These are phyloP conservation scores for Ciconia nigra DNA, from an alignment of 2,797 vertebrate species.

Conservation along the genomic window DNA sequence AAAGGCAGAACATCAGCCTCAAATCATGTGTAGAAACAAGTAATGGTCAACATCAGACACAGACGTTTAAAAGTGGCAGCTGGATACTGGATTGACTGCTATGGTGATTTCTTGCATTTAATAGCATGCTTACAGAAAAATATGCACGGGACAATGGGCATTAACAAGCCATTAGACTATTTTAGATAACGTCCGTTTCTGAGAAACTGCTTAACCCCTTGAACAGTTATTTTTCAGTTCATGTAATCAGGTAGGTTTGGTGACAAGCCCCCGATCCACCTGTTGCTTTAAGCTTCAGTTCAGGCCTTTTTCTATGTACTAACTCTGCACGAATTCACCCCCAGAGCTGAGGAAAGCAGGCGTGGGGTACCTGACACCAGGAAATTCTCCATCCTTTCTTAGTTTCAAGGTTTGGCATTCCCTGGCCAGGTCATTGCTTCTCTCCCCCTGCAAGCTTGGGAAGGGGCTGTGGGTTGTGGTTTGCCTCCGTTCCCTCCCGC, in stretches of 20 bases:
- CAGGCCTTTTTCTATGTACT: background rate
- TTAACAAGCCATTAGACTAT: background rate
- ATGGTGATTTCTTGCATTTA: background rate
- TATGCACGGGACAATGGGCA: rapidly evolving
- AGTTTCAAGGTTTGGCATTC: background rate
- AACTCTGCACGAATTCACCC: background rate
- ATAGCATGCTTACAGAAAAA: background rate
- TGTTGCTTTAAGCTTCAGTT: background rate
- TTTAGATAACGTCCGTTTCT: background rate
- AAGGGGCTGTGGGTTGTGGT: background rate
- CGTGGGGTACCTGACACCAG: background rate
- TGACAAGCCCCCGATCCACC: background rate
- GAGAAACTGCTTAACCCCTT: background rate
- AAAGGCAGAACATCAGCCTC: background rate
- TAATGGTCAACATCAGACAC: rapidly evolving
- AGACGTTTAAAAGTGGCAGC: background rate
- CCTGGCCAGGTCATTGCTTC: background rate
- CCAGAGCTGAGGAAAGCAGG: background rate
- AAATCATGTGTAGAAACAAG: background rate
- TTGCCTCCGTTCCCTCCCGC: rapidly evolving
- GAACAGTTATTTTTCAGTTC: background rate
- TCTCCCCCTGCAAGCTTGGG: background rate
- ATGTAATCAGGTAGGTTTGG: background rate
- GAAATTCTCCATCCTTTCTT: background rate
- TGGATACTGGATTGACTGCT: background rate